Conservation (phyloP, 2,888 invertebrate species). For the Yponomeuta malinellus region DNA sequence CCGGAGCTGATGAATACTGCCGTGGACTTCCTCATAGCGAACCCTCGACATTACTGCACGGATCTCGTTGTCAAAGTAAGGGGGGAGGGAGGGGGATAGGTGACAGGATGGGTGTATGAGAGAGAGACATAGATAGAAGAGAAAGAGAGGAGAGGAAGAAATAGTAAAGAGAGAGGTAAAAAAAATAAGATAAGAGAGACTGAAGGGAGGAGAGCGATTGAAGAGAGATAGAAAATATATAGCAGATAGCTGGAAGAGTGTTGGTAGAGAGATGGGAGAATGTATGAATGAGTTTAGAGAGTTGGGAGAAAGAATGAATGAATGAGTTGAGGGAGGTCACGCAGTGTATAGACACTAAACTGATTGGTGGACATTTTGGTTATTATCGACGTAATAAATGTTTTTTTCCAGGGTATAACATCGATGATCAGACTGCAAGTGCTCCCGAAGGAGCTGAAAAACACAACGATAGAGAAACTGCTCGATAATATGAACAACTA, state of each 20-base stretch:
- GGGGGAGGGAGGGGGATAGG: too few species aligned
- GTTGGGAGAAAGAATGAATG: neutral
- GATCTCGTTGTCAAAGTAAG: constrained; percentile 61
- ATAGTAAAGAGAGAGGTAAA: too few species aligned
- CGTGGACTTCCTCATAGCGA: constrained; percentile 49
- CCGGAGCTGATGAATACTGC: constrained; percentile 56
- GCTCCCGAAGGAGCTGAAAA: constrained; percentile 60
- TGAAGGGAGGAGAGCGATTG: too few species aligned
- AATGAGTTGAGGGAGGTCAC: neutral
- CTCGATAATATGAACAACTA: constrained; percentile 53
- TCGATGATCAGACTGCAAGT: constrained; percentile 51
- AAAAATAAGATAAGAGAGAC: too few species aligned
- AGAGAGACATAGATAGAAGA: neutral
- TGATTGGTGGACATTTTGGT: too few species aligned
- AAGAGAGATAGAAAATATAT: too few species aligned
- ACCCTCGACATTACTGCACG: constrained; percentile 59
- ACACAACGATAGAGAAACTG: constrained; percentile 51
- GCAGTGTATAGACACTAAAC: too few species aligned
- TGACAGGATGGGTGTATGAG: neutral
- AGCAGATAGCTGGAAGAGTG: too few species aligned
- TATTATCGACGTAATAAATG: too few species aligned
- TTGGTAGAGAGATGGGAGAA: too few species aligned
- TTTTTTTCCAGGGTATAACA: constrained; percentile 53
- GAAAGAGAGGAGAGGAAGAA: neutral
- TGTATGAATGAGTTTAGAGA: neutral